Evolutionary conservation across 2,797 vertebrate genomes (phyloP).

Genomic region (Amblyopsis hoosieri): DNA sequence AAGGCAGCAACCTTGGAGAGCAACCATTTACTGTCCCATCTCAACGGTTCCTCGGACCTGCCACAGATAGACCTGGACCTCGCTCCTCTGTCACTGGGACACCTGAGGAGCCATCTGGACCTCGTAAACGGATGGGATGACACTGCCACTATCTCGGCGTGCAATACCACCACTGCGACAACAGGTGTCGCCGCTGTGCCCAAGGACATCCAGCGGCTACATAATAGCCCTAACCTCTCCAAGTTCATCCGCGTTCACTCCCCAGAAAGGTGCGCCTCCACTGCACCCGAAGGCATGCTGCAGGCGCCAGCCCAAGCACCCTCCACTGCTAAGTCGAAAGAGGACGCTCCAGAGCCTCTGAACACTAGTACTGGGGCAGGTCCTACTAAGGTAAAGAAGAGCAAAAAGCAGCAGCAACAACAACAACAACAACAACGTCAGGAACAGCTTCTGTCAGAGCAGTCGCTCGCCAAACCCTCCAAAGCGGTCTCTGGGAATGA

Average conservation of each 20-base stretch:
- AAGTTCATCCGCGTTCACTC: constrained; percentile 92
- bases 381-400: constrained; percentile 84
- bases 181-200: constrained; percentile 60
- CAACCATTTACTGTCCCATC: constrained; percentile 89
- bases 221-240: constrained; percentile 88
- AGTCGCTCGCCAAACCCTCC: constrained; percentile 53
- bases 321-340: constrained; percentile 69
- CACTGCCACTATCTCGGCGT: constrained; percentile 48
- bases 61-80: constrained; percentile 96
- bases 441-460: constrained; percentile 63
- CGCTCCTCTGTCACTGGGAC: constrained; percentile 90
- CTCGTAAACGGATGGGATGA: constrained; percentile 81
- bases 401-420: constrained; percentile 89
- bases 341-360: constrained; percentile 71
- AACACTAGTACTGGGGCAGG: constrained; percentile 60
- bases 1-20: constrained; percentile 91
- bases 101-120: constrained; percentile 85
- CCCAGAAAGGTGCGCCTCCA: constrained; percentile 81
- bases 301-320: constrained; percentile 61
- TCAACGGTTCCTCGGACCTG: constrained; percentile 90
- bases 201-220: constrained; percentile 87
- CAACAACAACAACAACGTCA: constrained; percentile 74
- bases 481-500: constrained; percentile 66
- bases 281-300: constrained; percentile 54
- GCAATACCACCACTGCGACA: constrained; percentile 34